Percentiles rank a stretch among this genome's conserved stretches.
phyloP scores from a whole-genome alignment of 2,888 invertebrate species.

The Pedicia rivosa region DNA sequence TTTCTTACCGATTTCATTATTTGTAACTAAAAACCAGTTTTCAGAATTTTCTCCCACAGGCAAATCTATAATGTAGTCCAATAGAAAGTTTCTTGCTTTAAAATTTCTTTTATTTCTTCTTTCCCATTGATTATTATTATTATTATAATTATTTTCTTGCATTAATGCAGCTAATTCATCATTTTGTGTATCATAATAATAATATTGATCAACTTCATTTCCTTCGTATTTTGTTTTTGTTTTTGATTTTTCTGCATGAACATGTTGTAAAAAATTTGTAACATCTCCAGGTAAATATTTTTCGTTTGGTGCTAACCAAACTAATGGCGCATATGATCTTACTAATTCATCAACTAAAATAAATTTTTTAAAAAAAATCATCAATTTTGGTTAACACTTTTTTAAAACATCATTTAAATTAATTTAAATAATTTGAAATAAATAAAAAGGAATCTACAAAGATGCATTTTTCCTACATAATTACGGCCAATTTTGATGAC shows the following conservation, averaged over 20 bases:
- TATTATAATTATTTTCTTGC: conserved; percentile 1
- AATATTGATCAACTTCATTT: conserved; percentile 4
- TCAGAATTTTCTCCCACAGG: conserved; percentile 24
- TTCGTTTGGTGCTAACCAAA: conserved; percentile 49
- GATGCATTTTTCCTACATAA: too few species aligned
- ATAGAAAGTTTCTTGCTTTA: not conserved
- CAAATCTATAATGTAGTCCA: conserved; percentile 8
- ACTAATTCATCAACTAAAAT: conserved; percentile 31
- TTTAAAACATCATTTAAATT: too few species aligned
- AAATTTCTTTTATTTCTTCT: conserved; percentile 5
- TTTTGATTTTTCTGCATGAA: conserved; percentile 26
- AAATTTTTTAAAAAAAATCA: not conserved
- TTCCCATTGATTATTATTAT: not conserved
- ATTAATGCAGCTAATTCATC: conserved; percentile 3
- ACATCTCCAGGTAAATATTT: conserved; percentile 44
- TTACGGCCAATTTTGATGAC: too few species aligned
- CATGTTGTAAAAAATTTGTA: conserved; percentile 41
- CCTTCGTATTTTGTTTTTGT: conserved; percentile 1
- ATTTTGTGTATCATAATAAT: conserved; percentile 2
- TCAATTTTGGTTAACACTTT: too few species aligned
- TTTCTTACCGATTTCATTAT: conserved; percentile 30
- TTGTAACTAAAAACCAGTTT: conserved; percentile 34
- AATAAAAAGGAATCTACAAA: too few species aligned
- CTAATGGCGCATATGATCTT: conserved; percentile 45
- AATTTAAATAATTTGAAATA: too few species aligned